Evolutionary conservation across 2,797 vertebrate species (phyloP), one percentile per base, ranked within the genome.

Genomic region (Leptatherina wallacei): DNA sequence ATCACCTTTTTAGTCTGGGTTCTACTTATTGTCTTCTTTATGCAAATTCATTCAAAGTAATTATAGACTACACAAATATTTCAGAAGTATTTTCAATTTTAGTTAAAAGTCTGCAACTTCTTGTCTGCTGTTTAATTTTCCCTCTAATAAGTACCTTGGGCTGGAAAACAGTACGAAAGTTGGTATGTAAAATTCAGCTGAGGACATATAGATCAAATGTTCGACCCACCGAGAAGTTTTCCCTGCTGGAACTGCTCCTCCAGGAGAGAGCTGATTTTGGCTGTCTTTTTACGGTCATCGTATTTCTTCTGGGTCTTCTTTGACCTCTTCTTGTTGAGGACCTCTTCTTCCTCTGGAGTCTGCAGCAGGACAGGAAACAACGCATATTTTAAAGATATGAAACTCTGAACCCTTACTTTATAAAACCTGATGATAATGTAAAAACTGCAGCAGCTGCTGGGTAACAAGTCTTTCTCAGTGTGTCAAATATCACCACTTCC

Each of bases 291-390:
- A 59, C 97, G 95, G n/a, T 96, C 95, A 4, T 99, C 97, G 0
- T 98, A 97, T 80, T 99, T 99, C 88, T 99, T 99, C 91, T 99
- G 97, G 77, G 96, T 97, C 92, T 96, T 99, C 92, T 98, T 99
- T 20, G 98, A 99, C 80, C 98, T 94, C 69, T 99, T 99, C 92
- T 98, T 99, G 90, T 99, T 99, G 83, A 99, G 90, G 62, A 97
- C 95, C 68, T 99, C 98, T 75, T 99, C 98, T 75, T 99, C 98
- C 67, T 99, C 98, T 44, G 97, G 96, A 74, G 96, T 99, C 98
- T 99, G 71, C 7, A 82, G 49, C 3, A 62, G 1, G 14, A 38
- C 0, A 20, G 4, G 0, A 9, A 13, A 71, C 0, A 0, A 33
- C 5, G 27, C 6, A 65, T n/a, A 30, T 71, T 9, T 49, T n/a